phyloP scores from a whole-genome alignment of 2,888 invertebrate genomes.

The Agrotis ipsilon region DNA sequence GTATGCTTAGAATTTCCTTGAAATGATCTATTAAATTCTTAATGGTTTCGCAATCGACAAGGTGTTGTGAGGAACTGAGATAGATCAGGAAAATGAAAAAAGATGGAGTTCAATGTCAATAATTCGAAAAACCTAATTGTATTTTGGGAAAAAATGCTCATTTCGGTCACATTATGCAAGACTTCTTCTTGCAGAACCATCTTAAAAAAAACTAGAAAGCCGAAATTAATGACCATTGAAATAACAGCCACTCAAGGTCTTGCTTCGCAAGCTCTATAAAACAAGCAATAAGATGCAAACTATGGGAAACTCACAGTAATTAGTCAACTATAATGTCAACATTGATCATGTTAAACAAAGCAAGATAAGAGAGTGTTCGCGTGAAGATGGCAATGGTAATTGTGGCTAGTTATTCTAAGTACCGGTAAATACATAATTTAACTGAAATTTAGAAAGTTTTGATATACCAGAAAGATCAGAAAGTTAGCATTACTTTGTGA shows the following conservation, averaged over 20 bases:
- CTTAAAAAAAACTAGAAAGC: constrained; percentile 60
- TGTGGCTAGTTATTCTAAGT: constrained; percentile 4
- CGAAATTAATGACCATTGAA: constrained; percentile 60
- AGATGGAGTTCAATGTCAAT: background rate
- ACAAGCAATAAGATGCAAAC: constrained; percentile 64
- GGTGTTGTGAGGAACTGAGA: background rate
- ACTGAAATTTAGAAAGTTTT: constrained; percentile 1
- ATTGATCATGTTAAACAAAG: constrained; percentile 27
- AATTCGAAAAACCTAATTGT: background rate
- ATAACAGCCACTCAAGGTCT: constrained; percentile 67
- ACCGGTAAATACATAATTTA: constrained; percentile 7
- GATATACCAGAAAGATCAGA: background rate
- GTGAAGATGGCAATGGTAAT: constrained; percentile 46
- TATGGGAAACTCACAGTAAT: constrained; percentile 65
- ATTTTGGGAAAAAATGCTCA: constrained; percentile 4
- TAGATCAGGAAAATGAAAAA: background rate
- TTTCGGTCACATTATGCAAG: constrained; percentile 31
- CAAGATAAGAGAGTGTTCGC: constrained; percentile 53
- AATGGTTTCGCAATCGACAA: constrained; percentile 14
- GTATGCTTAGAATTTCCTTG: background rate
- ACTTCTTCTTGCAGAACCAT: constrained; percentile 46
- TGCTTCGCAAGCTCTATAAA: constrained; percentile 64
- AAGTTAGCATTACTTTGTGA: background rate
- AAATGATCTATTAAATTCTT: background rate
- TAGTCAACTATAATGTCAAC: constrained; percentile 52